Percentiles rank a stretch among this genome's conserved stretches.
These are phyloP conservation scores for Vannuccia rotundouncinata DNA, from an alignment of 2,888 invertebrate genomes.

Conservation along the genomic window DNA sequence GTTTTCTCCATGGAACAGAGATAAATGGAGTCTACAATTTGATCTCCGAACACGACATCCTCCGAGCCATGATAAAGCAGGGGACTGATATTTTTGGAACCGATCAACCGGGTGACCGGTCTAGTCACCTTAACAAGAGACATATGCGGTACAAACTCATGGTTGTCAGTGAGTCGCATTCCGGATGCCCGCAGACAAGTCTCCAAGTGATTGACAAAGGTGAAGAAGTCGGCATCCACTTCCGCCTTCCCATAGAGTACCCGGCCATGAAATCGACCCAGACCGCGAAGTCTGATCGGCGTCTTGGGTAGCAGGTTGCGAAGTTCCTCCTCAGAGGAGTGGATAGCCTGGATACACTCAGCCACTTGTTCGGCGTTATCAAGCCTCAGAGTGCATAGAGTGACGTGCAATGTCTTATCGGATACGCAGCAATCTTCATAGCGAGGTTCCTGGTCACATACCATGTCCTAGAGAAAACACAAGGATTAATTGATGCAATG, in stretches of 20 bases:
- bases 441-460: conserved; percentile 49
- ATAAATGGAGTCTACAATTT: too few species aligned
- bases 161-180: conserved; percentile 52
- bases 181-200: conserved; percentile 47
- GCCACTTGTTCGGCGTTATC: conserved; percentile 48
- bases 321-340: conserved; percentile 44
- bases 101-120: conserved; percentile 46
- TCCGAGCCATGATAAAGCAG: too few species aligned
- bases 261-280: conserved; percentile 53
- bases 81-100: too few species aligned
- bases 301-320: conserved; percentile 43
- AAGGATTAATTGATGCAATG: too few species aligned
- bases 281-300: conserved; percentile 46
- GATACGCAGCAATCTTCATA: conserved; percentile 52
- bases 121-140: conserved; percentile 56
- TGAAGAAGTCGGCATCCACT: conserved; percentile 46
- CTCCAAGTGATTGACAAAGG: conserved; percentile 49
- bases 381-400: conserved; percentile 54
- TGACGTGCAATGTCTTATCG: conserved; percentile 52
- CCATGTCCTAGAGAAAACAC: too few species aligned
- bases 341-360: conserved; percentile 45
- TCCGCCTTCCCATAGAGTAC: conserved; percentile 55
- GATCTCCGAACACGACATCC: too few species aligned
- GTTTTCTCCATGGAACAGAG: too few species aligned
- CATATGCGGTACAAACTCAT: conserved; percentile 57